Conservation (phyloP, 2,797 vertebrate species). For the Poecilia velifera region DNA sequence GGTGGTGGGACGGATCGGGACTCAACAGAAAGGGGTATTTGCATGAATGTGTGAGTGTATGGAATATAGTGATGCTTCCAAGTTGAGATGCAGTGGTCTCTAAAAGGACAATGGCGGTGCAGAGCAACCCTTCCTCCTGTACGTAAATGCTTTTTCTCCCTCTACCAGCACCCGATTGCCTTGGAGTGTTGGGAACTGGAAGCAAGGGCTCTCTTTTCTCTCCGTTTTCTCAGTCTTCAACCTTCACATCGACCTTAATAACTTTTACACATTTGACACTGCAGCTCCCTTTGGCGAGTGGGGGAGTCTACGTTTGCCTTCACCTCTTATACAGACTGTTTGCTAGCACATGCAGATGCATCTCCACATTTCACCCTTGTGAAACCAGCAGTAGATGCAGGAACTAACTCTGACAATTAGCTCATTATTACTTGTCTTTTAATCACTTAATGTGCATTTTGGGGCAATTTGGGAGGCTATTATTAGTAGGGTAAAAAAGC, state of each 20-base stretch:
- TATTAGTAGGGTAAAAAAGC: conserved; percentile 41
- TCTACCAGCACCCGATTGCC: conserved; percentile 62
- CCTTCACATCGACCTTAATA: conserved; percentile 71
- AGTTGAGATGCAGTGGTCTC: conserved; percentile 42
- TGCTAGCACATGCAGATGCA: conserved; percentile 53
- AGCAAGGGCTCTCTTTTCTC: conserved; percentile 73
- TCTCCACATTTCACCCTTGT: conserved; percentile 47
- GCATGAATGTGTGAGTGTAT: conserved; percentile 43
- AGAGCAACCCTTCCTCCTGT: conserved; percentile 46
- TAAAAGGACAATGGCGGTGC: conserved; percentile 38
- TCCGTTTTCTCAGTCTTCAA: conserved; percentile 66
- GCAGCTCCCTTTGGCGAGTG: conserved; percentile 32
- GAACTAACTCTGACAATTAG: conserved; percentile 57
- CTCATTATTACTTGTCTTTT: conserved; percentile 42
- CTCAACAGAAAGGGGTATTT: conserved; percentile 38
- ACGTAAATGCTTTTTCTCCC: conserved; percentile 59
- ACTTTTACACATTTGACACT: conserved; percentile 63
- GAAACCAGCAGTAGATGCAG: conserved; percentile 76
- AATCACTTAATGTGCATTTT: conserved; percentile 39
- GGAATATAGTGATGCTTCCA: conserved; percentile 55
- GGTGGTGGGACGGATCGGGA: conserved; percentile 45
- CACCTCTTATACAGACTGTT: conserved; percentile 77
- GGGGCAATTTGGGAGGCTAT: conserved; percentile 42
- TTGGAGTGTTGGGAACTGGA: conserved; percentile 68
- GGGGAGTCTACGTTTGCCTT: conserved; percentile 73